Percentiles rank a stretch among this genome's conserved stretches.
phyloP scores from a whole-genome alignment of 2,113 vertebrate species.

The Corapipo altera region DNA sequence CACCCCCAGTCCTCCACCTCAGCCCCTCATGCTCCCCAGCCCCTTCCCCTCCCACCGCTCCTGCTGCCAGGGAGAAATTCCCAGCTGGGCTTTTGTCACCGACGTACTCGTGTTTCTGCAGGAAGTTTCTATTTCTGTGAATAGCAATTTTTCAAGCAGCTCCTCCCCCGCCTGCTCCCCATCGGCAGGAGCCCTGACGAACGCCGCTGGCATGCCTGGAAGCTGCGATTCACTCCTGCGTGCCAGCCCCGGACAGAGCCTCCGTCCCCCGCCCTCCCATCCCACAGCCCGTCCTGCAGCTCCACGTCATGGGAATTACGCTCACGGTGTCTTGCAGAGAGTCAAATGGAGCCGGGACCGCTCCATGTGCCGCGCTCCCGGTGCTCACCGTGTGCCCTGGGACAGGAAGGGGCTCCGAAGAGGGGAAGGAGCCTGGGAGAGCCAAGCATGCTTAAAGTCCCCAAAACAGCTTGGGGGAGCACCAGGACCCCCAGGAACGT shows the following conservation, averaged over 20 bases:
- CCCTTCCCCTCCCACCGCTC: slow-evolving; percentile 6
- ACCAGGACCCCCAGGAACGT: neutral
- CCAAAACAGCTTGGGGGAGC: neutral
- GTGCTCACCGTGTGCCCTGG: accelerated
- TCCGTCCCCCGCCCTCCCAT: neutral
- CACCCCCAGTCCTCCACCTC: neutral
- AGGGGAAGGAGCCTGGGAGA: neutral
- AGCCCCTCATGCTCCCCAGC: neutral
- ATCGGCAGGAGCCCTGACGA: slow-evolving; percentile 8
- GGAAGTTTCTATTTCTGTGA: slow-evolving; percentile 50
- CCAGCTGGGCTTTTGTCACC: slow-evolving; percentile 58
- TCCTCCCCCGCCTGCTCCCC: neutral
- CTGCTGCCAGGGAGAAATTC: slow-evolving; percentile 24
- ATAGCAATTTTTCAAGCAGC: slow-evolving; percentile 15
- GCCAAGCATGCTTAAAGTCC: neutral
- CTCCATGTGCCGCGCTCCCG: neutral
- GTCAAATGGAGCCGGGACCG: neutral
- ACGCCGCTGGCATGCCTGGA: slow-evolving; percentile 3
- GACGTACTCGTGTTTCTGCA: neutral
- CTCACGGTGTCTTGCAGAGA: accelerated
- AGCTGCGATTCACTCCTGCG: neutral
- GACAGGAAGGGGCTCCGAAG: accelerated
- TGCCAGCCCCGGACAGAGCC: neutral
- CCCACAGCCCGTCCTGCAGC: neutral
- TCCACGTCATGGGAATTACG: accelerated